Conservation (phyloP, 1,140 invertebrate genomes). For the Pseudoatta argentina region DNA sequence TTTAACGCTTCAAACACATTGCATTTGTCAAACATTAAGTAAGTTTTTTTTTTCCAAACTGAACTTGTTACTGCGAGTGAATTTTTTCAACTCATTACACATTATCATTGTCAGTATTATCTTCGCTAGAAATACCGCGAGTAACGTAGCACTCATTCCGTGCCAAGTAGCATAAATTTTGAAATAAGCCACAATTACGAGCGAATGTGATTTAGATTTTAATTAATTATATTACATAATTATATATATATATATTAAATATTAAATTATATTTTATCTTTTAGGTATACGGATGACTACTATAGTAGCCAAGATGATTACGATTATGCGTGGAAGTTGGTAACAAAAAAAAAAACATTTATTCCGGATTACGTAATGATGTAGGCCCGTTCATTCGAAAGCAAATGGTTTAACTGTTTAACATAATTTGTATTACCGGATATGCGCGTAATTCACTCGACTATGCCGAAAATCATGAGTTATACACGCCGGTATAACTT, state of each 20-base stretch:
- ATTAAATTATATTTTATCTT: slow-evolving; percentile 63
- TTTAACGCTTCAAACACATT: slow-evolving; percentile 14
- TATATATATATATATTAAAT: slow-evolving; percentile 53
- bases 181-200: slow-evolving; percentile 46
- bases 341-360: slow-evolving; percentile 4
- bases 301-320: slow-evolving; percentile 38
- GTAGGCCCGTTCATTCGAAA: slow-evolving; percentile 22
- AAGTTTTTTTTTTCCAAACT: background rate
- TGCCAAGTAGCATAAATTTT: slow-evolving; percentile 49
- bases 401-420: background rate
- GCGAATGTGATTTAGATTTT: slow-evolving; percentile 60
- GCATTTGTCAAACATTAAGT: background rate
- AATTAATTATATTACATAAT: slow-evolving; percentile 62
- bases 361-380: slow-evolving; percentile 44
- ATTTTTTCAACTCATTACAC: background rate
- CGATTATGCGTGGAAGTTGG: slow-evolving; percentile 41
- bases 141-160: slow-evolving; percentile 33
- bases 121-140: slow-evolving; percentile 43
- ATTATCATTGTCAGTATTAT: slow-evolving; percentile 25
- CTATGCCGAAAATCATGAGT: slow-evolving; percentile 16
- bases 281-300: slow-evolving; percentile 57
- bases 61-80: background rate
- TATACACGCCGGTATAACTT: slow-evolving; percentile 30
- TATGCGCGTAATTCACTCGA: slow-evolving; percentile 35
- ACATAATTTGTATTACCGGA: background rate